Evolutionary conservation across 2,113 vertebrate species (phyloP), one percentile per base, ranked within the genome.

Genomic region (Micronycteris hirsuta): DNA sequence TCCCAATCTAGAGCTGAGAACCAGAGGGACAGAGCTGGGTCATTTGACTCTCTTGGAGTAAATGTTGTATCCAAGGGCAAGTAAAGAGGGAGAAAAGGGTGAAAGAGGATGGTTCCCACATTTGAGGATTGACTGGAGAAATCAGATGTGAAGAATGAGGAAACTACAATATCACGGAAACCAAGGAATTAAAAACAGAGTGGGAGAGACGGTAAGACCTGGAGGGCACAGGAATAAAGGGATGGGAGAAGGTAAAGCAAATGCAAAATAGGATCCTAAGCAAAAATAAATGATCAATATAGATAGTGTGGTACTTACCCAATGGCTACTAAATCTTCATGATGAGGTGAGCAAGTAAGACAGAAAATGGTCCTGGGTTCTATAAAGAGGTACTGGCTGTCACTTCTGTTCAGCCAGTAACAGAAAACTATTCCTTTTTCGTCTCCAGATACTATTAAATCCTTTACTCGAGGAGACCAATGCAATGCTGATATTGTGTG

Each of bases 401-500:
- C 99, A 41, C 96, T 99, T 14, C 99, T 99, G 98, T 99, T 98
- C 95, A 98, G 84, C 99, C 99, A 99, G 97, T 99, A 99, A 89
- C 99, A 99, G 93, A 99, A 98, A 82, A 99, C 96, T 0, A 99
- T 85, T 11, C 99, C 99, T 92, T 99, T 99, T 97, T 99, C 99
- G 93, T 99, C 99, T 11, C 99, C 99, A 0, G 99, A 99, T 43
- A 99, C 99, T 80, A 99, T 97, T 95, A 99, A 95, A 91, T 99
- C 99, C 93, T 99, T 99, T 94, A 99, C 99, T 78, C 98, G 98
- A 0, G 99, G 99, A 47, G 99, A 99, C 99, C 99, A 99, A 90
- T 99, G 99, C 88, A 99, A 93, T 0, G 99, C 99, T 2, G 99
- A 97, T 77, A 99, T 98, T 0, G 98, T 78, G 16, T 94, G 99